Percentiles rank a stretch among this genome's conserved stretches.
Conservation (phyloP, 1,140 invertebrate genomes). For the Leptopilina boulardi region DNA sequence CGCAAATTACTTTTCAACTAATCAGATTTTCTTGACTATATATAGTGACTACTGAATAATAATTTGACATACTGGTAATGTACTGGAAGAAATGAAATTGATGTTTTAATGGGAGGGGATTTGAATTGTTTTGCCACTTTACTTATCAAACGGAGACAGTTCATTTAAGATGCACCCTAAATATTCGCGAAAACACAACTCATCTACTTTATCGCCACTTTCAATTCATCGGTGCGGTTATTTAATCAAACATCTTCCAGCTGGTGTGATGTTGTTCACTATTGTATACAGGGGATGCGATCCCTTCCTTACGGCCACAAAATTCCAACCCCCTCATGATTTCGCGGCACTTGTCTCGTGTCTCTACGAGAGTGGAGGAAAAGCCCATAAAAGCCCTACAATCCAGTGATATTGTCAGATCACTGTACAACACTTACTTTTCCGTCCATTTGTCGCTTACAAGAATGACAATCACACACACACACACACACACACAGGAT, state of each 20-base stretch:
- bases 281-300: slow-evolving; percentile 63
- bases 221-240: slow-evolving; percentile 76
- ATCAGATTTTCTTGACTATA: no score
- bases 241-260: slow-evolving; percentile 74
- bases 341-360: slow-evolving; percentile 37
- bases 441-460: slow-evolving; percentile 63
- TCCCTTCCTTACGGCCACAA: slow-evolving; percentile 64
- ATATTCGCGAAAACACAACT: slow-evolving; percentile 65
- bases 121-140: not conserved
- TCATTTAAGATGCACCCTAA: slow-evolving; percentile 70
- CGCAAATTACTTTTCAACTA: no score
- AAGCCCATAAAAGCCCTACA: slow-evolving; percentile 41
- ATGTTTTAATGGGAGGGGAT: not conserved
- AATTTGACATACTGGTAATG: no score
- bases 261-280: slow-evolving; percentile 54
- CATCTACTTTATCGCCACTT: slow-evolving; percentile 73
- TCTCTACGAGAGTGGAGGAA: no score
- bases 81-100: no score
- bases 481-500: slow-evolving; percentile 21
- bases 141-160: slow-evolving; percentile 30
- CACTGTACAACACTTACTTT: slow-evolving; percentile 64
- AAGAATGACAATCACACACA: not conserved
- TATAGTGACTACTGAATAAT: no score
- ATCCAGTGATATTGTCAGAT: slow-evolving; percentile 57
- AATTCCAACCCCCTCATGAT: slow-evolving; percentile 59